Base-by-base conservation (phyloP, 2,888 invertebrate genomes). In the Conistra vaccinii region DNA sequence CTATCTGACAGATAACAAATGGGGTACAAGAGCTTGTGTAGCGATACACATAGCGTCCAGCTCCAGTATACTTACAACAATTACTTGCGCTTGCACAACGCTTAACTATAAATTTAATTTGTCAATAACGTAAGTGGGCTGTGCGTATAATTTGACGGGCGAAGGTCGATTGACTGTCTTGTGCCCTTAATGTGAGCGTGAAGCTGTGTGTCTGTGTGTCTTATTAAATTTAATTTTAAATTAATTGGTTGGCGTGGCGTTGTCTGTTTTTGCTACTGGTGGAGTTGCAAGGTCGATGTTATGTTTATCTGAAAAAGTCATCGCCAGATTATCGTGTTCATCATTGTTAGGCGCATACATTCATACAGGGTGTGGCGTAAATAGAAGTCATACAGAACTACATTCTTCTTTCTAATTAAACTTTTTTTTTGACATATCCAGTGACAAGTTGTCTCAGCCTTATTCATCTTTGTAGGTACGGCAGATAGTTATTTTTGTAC, bases 61-160 rank as follows among this genome's bases (percentile, higher is more conserved):
- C 48, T 72, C 29, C 62, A 80, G 73, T 72, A 78, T 67, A 81
- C 80, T 77, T 61, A 83, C 74, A 85, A 85, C 85, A 83, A 85
- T 85, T 83, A 78, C 81, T 81, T 79, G 73, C 39, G 73, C 78
- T 85, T 84, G 80, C 70, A 72, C 75, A 85, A 85, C 71, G 61
- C 58, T 69, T 76, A 74, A 80, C 81, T 83, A 85, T 88, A 89
- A 89, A 89, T 88, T 86, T 87, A 88, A 91, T 90, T 90, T 90
- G 90, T 90, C 90, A 88, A 87, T 90, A 82, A 75, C 72, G 80
- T 67, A 73, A 75, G 91, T 91, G 89, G 91, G 91, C 83, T 84
- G 90, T 73, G 80, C 79, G 78, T 86, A 82, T 87, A 87, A 89
- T 85, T 84, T 84, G 89, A 90, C 88, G 80, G 65, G 68, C 79